Conservation (phyloP, 2,888 invertebrate species). For the Drosophila differens region DNA sequence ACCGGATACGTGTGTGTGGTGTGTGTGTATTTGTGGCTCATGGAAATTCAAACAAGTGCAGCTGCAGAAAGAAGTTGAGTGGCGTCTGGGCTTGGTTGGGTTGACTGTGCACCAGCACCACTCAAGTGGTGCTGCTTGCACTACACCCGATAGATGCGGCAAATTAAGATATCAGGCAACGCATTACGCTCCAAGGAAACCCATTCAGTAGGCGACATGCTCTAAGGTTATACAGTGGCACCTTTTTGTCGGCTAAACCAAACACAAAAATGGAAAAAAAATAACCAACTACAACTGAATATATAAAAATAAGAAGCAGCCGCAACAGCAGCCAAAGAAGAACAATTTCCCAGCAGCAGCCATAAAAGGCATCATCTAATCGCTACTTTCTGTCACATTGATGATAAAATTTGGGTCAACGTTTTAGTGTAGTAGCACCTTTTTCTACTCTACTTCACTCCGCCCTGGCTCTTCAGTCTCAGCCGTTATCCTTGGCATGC, state of each 20-base stretch:
- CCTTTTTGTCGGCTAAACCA: constrained; percentile 60
- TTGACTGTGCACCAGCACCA: constrained; percentile 8
- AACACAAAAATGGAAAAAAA: constrained; percentile 13
- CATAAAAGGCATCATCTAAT: constrained; percentile 82
- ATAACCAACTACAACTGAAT: constrained; percentile 25
- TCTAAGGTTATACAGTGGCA: constrained; percentile 61
- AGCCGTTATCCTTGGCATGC: constrained; percentile 59
- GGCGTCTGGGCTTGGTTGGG: constrained; percentile 45
- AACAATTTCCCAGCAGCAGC: constrained; percentile 40
- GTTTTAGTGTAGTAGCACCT: constrained; percentile 74
- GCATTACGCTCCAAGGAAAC: constrained; percentile 60
- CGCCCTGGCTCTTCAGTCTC: background rate
- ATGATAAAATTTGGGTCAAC: constrained; percentile 83
- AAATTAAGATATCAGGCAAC: constrained; percentile 81
- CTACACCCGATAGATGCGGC: constrained; percentile 59
- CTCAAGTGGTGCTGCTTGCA: constrained; percentile 49
- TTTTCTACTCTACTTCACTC: constrained; percentile 8
- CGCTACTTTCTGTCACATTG: constrained; percentile 83
- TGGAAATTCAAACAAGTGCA: constrained; percentile 79
- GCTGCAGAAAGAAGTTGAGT: constrained; percentile 64
- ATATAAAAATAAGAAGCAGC: constrained; percentile 31
- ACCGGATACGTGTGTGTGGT: constrained; percentile 68
- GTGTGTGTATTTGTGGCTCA: constrained; percentile 28
- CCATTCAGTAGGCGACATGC: constrained; percentile 47
- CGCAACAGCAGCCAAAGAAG: constrained; percentile 4